A percentile compares a stretch with the other conserved stretches of the same genome.
These are phyloP conservation scores for Sarcophaga variegata DNA, from an alignment of 2,888 invertebrate species.

Conservation along the genomic window DNA sequence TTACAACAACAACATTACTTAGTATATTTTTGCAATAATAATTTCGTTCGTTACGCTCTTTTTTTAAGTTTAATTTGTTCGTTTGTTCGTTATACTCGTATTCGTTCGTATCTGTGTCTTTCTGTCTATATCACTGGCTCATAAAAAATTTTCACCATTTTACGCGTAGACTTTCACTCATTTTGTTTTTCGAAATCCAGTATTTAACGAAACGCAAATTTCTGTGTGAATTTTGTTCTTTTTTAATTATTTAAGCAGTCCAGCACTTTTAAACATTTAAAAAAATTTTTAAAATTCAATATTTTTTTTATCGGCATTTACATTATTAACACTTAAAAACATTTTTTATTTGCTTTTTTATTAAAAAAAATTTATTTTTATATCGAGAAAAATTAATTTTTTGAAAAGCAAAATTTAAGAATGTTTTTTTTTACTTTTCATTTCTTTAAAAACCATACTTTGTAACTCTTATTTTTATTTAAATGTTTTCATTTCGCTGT, in stretches of 20 bases:
- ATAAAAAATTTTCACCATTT: not conserved
- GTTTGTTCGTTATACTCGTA: conserved; percentile 21
- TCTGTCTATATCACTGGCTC: not conserved
- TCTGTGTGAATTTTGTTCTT: not conserved
- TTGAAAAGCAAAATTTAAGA: conserved; percentile 66
- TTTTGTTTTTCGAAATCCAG: conserved; percentile 9
- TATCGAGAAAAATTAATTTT: conserved; percentile 35
- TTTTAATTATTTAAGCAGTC: conserved; percentile 16
- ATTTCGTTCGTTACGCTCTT: conserved; percentile 7
- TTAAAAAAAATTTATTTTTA: conserved; percentile 41
- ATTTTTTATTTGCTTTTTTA: conserved; percentile 66
- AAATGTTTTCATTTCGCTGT: conserved; percentile 26
- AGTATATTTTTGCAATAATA: no score
- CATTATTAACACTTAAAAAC: conserved; percentile 36
- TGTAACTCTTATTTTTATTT: conserved; percentile 22
- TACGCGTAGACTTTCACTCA: conserved; percentile 12
- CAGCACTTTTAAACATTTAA: conserved; percentile 16
- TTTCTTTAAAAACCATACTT: not conserved
- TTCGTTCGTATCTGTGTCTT: conserved; percentile 31
- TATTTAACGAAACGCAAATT: not conserved
- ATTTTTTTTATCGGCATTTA: not conserved
- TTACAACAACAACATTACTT: no score
- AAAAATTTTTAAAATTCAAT: conserved; percentile 3
- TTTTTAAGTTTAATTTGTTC: conserved; percentile 8
- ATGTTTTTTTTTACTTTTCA: conserved; percentile 50